phyloP scores from a whole-genome alignment of 2,113 vertebrate species.

The Oreochromis niloticus region DNA sequence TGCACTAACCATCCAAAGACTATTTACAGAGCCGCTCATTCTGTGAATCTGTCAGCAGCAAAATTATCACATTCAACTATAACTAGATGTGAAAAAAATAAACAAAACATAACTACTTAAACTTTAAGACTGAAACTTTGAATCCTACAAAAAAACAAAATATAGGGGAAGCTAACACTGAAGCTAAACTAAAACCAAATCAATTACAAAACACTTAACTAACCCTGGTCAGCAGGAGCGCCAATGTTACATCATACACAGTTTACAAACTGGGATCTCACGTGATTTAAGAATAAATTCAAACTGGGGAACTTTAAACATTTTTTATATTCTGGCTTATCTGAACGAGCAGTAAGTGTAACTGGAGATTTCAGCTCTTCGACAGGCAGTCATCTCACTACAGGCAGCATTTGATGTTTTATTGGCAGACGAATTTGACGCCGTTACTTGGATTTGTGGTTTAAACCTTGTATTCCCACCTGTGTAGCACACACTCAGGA shows the following conservation, averaged over 20 bases:
- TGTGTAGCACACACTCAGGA: neutral
- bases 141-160: neutral
- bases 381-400: no score
- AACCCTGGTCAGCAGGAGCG: fast-evolving
- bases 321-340: neutral
- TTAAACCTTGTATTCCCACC: neutral
- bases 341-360: neutral
- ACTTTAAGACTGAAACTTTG: neutral
- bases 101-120: neutral
- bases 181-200: neutral
- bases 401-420: neutral
- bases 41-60: neutral
- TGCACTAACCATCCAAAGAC: no score
- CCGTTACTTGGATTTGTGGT: no score
- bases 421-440: neutral
- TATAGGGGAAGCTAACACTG: neutral
- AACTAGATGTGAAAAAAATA: neutral
- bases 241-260: neutral
- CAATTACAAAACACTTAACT: neutral
- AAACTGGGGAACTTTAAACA: neutral
- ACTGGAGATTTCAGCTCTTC: neutral
- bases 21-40: neutral
- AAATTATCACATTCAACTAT: neutral
- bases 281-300: neutral
- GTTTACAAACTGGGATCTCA: neutral